phyloP scores from a whole-genome alignment of 2,797 vertebrate species.

The Bovichtus diacanthus region DNA sequence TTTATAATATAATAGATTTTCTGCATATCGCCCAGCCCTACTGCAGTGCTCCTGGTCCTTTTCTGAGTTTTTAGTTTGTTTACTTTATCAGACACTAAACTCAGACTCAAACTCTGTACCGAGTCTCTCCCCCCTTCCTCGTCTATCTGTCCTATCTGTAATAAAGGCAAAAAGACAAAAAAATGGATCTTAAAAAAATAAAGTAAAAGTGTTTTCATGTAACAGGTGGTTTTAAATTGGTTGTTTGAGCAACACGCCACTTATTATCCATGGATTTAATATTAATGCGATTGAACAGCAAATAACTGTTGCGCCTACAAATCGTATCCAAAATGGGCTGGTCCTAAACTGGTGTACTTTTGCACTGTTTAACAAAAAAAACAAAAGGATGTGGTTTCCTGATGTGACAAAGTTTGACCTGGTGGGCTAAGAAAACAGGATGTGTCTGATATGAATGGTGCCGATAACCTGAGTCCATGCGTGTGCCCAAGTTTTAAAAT shows the following conservation, averaged over 20 bases:
- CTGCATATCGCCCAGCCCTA: too few species aligned
- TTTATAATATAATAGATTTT: too few species aligned
- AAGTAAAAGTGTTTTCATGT: too few species aligned
- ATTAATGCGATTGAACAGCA: constrained; percentile 11
- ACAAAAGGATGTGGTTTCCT: constrained; percentile 35
- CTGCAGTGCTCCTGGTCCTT: too few species aligned
- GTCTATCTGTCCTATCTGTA: too few species aligned
- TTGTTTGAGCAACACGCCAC: constrained; percentile 11
- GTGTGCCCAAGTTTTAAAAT: constrained; percentile 36
- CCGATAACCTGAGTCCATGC: constrained; percentile 30
- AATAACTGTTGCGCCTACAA: neutral
- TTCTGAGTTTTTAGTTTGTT: too few species aligned
- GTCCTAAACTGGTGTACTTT: neutral
- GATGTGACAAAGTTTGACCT: constrained; percentile 27
- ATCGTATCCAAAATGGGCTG: neutral
- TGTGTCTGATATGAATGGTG: constrained; percentile 25
- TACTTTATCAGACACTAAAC: too few species aligned
- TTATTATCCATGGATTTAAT: constrained; percentile 32
- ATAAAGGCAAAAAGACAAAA: too few species aligned
- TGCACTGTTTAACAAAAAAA: constrained; percentile 5
- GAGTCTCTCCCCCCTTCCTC: too few species aligned
- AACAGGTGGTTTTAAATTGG: constrained; percentile 40
- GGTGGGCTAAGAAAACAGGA: constrained; percentile 49
- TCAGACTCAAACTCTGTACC: too few species aligned
- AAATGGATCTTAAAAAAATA: too few species aligned